These are phyloP conservation scores for Triplophysa bombifrons DNA, from an alignment of 2,797 vertebrate genomes.

Conservation along the genomic window DNA sequence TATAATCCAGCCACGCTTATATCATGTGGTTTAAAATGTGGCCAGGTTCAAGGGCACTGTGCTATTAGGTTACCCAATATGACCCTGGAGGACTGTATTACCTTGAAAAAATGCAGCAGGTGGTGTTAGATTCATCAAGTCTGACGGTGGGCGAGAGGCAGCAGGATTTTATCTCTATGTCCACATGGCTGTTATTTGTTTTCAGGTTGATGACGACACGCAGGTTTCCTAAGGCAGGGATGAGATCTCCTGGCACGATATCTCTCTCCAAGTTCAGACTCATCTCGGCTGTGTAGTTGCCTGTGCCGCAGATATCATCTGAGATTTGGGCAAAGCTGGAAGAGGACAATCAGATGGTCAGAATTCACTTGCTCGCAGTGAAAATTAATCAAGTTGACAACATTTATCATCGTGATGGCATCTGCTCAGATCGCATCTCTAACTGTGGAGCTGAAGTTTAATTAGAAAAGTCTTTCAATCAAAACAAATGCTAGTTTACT, in stretches of 20 bases:
- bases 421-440: slow-evolving; percentile 32
- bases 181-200: slow-evolving; percentile 71
- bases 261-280: slow-evolving; percentile 66
- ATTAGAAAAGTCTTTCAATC: background rate
- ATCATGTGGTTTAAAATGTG: slow-evolving; percentile 20
- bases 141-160: slow-evolving; percentile 69
- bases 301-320: slow-evolving; percentile 73
- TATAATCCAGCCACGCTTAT: slow-evolving; percentile 24
- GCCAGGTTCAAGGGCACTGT: slow-evolving; percentile 6
- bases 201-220: slow-evolving; percentile 71
- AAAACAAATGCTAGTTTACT: background rate
- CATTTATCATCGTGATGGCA: slow-evolving; percentile 28
- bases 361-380: slow-evolving; percentile 9
- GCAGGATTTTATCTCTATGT: slow-evolving; percentile 74
- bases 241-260: slow-evolving; percentile 63
- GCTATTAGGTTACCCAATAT: slow-evolving; percentile 17
- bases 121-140: slow-evolving; percentile 59
- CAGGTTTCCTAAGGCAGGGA: slow-evolving; percentile 65
- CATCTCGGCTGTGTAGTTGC: slow-evolving; percentile 78
- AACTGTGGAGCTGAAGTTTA: slow-evolving; percentile 14
- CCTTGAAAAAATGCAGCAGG: slow-evolving; percentile 77
- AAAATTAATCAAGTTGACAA: slow-evolving; percentile 26
- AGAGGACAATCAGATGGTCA: slow-evolving; percentile 33
- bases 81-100: slow-evolving; percentile 50
- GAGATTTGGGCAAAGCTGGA: slow-evolving; percentile 71